Conservation (phyloP, 2,113 vertebrate species). For the Tetraodon nigroviridis region DNA sequence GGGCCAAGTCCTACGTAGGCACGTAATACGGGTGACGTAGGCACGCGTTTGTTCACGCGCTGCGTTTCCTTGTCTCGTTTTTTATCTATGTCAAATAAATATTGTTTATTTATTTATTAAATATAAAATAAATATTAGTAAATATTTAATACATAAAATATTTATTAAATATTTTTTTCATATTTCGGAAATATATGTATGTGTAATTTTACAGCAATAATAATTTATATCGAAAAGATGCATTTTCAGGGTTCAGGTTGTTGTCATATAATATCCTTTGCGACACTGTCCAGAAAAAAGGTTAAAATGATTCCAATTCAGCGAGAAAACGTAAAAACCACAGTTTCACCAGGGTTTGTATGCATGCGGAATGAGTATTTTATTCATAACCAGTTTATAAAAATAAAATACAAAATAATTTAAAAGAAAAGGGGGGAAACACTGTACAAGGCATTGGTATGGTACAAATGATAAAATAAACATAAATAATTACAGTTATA, state of each 20-base stretch:
- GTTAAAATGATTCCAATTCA: background rate
- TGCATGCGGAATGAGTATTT: slow-evolving; percentile 98
- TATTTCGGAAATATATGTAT: background rate
- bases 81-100: too few species aligned
- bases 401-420: slow-evolving; percentile 99
- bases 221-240: too few species aligned
- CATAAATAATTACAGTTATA: slow-evolving; percentile 98
- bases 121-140: too few species aligned
- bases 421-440: slow-evolving; percentile 87
- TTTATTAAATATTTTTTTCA: too few species aligned
- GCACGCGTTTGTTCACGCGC: too few species aligned
- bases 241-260: too few species aligned
- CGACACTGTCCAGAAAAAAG: too few species aligned
- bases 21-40: slow-evolving; percentile 14
- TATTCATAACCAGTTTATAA: slow-evolving; percentile 99
- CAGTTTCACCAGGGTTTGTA: slow-evolving; percentile 44
- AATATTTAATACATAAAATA: too few species aligned
- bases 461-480: slow-evolving; percentile 90
- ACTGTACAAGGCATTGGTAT: slow-evolving; percentile 99
- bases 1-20: slow-evolving; percentile 14
- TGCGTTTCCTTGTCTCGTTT: too few species aligned
- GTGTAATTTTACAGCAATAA: too few species aligned
- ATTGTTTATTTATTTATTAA: too few species aligned
- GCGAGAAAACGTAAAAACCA: background rate
- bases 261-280: too few species aligned